Evolutionary conservation across 2,797 vertebrate species (phyloP).

Genomic region (Nannoperca obscura): DNA sequence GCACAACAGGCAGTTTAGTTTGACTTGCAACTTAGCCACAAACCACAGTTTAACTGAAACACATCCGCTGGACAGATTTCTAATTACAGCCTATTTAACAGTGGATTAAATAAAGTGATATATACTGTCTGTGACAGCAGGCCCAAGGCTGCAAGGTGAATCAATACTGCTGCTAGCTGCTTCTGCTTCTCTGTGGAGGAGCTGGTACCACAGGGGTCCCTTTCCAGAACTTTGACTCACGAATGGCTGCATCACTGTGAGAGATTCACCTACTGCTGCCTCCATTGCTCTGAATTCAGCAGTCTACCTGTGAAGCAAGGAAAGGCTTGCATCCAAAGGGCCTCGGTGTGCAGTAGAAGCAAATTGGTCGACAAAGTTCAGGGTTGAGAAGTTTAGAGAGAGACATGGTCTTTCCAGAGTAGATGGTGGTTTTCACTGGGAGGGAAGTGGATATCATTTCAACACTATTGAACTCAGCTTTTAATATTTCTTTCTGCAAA

Average conservation of each 20-base stretch:
- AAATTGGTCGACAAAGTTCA: constrained; percentile 33
- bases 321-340: constrained; percentile 24
- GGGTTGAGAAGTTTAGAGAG: constrained; percentile 26
- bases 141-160: constrained; percentile 72
- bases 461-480: constrained; percentile 63
- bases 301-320: constrained; percentile 41
- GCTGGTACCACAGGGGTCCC: constrained; percentile 52
- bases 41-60: constrained; percentile 63
- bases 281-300: constrained; percentile 60
- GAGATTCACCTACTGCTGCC: constrained; percentile 60
- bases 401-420: neutral
- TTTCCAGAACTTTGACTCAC: constrained; percentile 58
- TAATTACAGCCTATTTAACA: constrained; percentile 79
- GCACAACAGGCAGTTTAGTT: constrained; percentile 25
- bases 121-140: constrained; percentile 78
- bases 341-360: constrained; percentile 7
- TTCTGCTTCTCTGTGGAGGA: constrained; percentile 50
- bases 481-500: constrained; percentile 67
- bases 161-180: constrained; percentile 69
- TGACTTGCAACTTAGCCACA: constrained; percentile 47
- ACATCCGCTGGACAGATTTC: constrained; percentile 71
- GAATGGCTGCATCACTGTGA: constrained; percentile 60
- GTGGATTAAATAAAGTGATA: constrained; percentile 83
- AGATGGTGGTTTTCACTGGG: constrained; percentile 48
- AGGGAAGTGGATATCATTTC: constrained; percentile 48